A percentile compares a stretch with the other conserved stretches of the same genome.
Conservation (phyloP, 2,888 invertebrate genomes). For the Sthenelais limicola region DNA sequence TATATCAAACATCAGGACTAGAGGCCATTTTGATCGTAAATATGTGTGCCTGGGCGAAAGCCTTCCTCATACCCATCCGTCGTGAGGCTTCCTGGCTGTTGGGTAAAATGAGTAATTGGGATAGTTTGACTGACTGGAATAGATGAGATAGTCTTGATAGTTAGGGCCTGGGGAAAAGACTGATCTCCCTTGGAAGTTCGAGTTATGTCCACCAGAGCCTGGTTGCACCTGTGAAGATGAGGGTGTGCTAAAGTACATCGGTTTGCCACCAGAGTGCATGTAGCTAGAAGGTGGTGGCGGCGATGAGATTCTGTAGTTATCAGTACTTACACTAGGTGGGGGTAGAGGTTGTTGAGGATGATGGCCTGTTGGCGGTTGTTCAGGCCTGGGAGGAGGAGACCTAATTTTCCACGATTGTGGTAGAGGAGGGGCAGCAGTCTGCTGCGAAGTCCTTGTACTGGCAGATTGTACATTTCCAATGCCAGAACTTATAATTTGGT, state of each 20-base stretch:
- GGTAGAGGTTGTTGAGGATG: too few species aligned
- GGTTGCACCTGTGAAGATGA: neutral
- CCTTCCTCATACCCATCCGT: slow-evolving; percentile 32
- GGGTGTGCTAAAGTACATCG: neutral
- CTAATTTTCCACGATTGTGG: slow-evolving; percentile 21
- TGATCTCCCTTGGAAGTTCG: slow-evolving; percentile 11
- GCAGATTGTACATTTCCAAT: too few species aligned
- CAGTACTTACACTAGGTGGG: neutral
- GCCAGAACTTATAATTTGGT: too few species aligned
- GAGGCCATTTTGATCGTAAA: too few species aligned
- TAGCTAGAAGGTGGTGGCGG: neutral
- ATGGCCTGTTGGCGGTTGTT: too few species aligned
- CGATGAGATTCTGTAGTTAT: neutral
- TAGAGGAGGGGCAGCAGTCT: neutral
- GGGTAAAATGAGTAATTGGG: slow-evolving; percentile 16
- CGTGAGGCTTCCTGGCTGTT: slow-evolving; percentile 9
- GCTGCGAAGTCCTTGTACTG: too few species aligned
- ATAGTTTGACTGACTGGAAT: slow-evolving; percentile 14
- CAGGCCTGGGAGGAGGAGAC: neutral
- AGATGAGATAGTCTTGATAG: slow-evolving; percentile 13
- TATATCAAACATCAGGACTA: too few species aligned
- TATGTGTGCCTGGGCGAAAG: slow-evolving; percentile 13
- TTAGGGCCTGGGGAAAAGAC: slow-evolving; percentile 19
- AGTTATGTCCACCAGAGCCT: neutral
- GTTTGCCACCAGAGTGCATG: neutral